These are phyloP conservation scores for Cerceris rybyensis DNA, from an alignment of 2,888 invertebrate genomes.

Conservation along the genomic window DNA sequence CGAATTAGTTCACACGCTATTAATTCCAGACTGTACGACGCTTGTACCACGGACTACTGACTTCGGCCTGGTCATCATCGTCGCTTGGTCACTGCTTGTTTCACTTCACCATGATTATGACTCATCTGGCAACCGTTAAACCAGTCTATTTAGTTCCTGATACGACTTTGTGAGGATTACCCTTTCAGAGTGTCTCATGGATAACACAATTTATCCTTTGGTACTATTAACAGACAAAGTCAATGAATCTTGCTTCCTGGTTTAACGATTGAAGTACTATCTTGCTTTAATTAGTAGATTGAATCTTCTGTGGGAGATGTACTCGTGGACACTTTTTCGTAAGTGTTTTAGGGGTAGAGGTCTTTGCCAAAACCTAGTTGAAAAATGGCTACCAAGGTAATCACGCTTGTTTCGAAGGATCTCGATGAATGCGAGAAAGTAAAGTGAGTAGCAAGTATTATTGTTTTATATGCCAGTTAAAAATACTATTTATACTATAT, in stretches of 20 bases:
- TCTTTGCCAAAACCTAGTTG: no score
- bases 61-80: constrained; percentile 29
- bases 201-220: neutral
- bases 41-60: constrained; percentile 16
- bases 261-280: no score
- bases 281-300: no score
- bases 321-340: no score
- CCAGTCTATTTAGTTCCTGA: constrained; percentile 13
- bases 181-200: neutral
- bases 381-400: no score
- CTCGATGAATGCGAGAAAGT: no score
- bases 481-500: no score
- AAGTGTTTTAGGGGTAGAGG: no score
- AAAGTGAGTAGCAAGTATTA: no score
- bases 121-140: constrained; percentile 27
- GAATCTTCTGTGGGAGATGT: no score
- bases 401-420: no score
- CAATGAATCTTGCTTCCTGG: neutral
- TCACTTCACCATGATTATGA: constrained; percentile 18
- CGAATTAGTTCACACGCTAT: constrained; percentile 51
- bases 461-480: no score
- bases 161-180: neutral
- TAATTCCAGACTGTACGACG: constrained; percentile 38
- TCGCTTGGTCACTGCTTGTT: constrained; percentile 17
- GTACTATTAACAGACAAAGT: neutral